Conservation (phyloP, 2,797 vertebrate genomes). For the Spinus pinus region DNA sequence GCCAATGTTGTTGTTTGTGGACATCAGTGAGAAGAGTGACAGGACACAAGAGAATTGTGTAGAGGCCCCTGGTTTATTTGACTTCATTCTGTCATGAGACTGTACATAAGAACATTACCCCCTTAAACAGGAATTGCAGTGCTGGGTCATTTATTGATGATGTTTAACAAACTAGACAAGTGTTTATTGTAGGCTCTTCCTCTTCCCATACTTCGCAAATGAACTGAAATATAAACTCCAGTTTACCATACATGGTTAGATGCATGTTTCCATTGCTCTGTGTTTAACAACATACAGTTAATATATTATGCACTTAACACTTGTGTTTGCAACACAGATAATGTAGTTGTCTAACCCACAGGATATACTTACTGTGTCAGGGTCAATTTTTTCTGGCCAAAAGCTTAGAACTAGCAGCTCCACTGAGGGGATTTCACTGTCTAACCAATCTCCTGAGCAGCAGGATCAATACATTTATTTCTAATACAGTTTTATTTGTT, state of each 20-base stretch:
- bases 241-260: not conserved
- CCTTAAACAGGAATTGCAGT: not conserved
- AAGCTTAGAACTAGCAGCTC: not conserved
- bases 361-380: not conserved
- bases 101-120: not conserved
- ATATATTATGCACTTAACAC: slow-evolving; percentile 3
- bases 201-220: not conserved
- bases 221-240: not conserved
- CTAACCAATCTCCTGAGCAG: not conserved
- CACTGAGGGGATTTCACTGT: rapidly evolving
- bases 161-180: slow-evolving; percentile 49
- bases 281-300: not conserved
- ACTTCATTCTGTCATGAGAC: not conserved
- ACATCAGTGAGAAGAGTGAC: not conserved
- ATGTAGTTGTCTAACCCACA: not conserved
- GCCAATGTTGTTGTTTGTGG: not conserved
- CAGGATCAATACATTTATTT: not conserved
- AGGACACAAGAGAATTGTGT: not conserved
- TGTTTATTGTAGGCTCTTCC: slow-evolving; percentile 45
- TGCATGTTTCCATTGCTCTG: not conserved
- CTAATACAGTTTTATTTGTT: not conserved
- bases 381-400: not conserved
- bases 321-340: not conserved
- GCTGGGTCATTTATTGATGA: slow-evolving; percentile 8
- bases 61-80: not conserved